phyloP scores from a whole-genome alignment of 2,888 invertebrate genomes.

The Pristionchus fissidentatus region DNA sequence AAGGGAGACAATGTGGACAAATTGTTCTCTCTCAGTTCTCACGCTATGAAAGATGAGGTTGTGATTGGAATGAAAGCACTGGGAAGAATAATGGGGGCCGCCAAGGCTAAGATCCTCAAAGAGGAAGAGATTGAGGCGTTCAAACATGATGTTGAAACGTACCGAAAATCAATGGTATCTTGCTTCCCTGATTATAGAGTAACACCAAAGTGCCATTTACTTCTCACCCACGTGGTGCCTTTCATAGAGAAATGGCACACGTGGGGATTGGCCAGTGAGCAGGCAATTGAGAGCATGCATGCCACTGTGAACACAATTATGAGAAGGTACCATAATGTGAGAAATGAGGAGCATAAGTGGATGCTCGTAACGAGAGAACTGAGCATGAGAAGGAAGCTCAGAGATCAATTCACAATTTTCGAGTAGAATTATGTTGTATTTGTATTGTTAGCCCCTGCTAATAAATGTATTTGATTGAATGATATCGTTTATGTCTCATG shows the following conservation, averaged over 20 bases:
- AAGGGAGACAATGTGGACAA: background rate
- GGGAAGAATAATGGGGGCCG: background rate
- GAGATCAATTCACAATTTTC: background rate
- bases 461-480: no score
- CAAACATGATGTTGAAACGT: background rate
- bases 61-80: background rate
- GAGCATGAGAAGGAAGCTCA: background rate
- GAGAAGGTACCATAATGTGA: background rate
- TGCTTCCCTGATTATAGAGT: background rate
- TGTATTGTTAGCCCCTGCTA: no score
- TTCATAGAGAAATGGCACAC: background rate
- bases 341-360: background rate
- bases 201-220: background rate
- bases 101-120: background rate
- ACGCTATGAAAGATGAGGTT: background rate
- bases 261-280: background rate
- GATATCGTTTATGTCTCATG: no score
- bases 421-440: background rate
- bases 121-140: background rate
- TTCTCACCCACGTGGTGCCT: background rate
- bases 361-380: background rate
- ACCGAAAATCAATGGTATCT: background rate
- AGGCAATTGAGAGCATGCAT: background rate
- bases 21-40: background rate
- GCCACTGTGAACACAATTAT: background rate